A percentile compares a stretch with the other conserved stretches of the same genome.
Evolutionary conservation across 2,113 vertebrate species (phyloP).

Genomic region (Hucho hucho): DNA sequence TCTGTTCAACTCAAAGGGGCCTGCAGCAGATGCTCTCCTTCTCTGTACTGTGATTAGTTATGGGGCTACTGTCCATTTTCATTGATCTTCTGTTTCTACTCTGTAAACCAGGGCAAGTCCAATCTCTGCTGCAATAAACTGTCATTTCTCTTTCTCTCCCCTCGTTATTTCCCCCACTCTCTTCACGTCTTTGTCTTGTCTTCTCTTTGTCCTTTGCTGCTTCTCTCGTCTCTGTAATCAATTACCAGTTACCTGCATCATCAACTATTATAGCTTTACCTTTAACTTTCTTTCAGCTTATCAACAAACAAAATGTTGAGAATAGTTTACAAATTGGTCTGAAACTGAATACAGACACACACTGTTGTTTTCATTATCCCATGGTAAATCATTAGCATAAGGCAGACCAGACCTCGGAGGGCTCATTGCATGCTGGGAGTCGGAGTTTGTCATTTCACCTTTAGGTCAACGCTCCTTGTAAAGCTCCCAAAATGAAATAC

Average conservation of each 20-base stretch:
- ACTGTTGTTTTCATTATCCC: conserved; percentile 13
- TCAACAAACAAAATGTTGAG: background rate
- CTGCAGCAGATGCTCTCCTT: conserved; percentile 57
- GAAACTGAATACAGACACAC: background rate
- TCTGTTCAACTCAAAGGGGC: conserved; percentile 33
- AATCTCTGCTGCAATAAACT: conserved; percentile 27
- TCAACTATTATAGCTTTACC: background rate
- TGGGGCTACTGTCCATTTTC: conserved; percentile 44
- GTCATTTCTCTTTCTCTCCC: conserved; percentile 19
- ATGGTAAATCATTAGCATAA: background rate
- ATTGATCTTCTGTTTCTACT: conserved; percentile 42
- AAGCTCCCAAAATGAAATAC: background rate
- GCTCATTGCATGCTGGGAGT: background rate
- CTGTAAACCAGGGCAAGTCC: conserved; percentile 26
- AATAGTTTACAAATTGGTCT: background rate
- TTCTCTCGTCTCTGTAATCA: background rate
- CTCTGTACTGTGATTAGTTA: conserved; percentile 45
- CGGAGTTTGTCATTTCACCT: background rate
- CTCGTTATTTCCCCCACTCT: conserved; percentile 4
- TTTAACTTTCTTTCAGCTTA: background rate
- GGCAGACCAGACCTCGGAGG: background rate
- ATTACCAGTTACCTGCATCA: background rate
- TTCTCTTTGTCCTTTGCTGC: background rate
- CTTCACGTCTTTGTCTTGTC: conserved; percentile 6
- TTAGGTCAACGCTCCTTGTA: background rate